Percentiles rank a stretch among this genome's conserved stretches.
Evolutionary conservation across 2,797 vertebrate species (phyloP).

Genomic region (Echiichthys vipera): DNA sequence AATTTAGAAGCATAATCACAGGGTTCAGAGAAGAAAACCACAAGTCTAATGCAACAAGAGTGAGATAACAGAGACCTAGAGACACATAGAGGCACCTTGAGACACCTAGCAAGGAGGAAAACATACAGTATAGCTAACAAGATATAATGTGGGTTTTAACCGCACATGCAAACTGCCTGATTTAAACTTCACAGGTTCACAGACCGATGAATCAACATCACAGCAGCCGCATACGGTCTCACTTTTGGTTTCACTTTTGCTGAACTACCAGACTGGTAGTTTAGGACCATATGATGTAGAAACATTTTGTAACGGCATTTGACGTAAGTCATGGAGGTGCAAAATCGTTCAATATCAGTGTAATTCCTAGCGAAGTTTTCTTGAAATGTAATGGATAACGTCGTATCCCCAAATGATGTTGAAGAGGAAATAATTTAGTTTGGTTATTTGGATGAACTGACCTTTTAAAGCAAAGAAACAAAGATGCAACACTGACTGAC

Average conservation of each 20-base stretch:
- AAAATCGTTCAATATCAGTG: background rate
- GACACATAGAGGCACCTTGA: background rate
- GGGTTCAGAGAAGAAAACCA: conserved; percentile 17
- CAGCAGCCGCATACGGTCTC: background rate
- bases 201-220: background rate
- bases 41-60: background rate
- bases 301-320: background rate
- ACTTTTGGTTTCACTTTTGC: conserved; percentile 19
- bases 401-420: too few species aligned
- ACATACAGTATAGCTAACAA: conserved; percentile 7
- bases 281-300: background rate
- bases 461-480: background rate
- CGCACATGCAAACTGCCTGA: conserved; percentile 11
- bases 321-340: background rate
- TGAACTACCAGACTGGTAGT: background rate
- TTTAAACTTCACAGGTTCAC: background rate
- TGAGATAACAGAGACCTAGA: conserved; percentile 13
- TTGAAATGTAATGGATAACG: too few species aligned
- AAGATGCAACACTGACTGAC: background rate
- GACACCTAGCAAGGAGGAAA: background rate
- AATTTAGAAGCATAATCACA: conserved; percentile 8
- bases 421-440: background rate
- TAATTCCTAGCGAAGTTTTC: background rate
- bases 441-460: background rate
- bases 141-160: conserved; percentile 19